These are phyloP conservation scores for Caenorhabditis sp. DNA, from an alignment of 2,888 invertebrate genomes.

Conservation along the genomic window DNA sequence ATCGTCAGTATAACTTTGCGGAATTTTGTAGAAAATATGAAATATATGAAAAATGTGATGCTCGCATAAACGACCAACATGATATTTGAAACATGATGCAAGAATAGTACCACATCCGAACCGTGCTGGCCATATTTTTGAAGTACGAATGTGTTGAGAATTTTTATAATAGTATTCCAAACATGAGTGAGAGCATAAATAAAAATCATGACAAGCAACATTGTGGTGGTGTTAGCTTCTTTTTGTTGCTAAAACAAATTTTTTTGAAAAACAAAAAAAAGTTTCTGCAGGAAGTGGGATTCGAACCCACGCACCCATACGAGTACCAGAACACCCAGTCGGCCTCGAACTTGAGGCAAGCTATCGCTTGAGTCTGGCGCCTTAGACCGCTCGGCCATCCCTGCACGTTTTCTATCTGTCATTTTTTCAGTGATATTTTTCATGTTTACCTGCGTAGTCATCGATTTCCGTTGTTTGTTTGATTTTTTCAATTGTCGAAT, in stretches of 20 bases:
- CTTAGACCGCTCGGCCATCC: slow-evolving; percentile 72
- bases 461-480: slow-evolving; percentile 26
- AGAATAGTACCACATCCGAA: background rate
- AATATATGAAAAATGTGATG: slow-evolving; percentile 34
- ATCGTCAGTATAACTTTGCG: slow-evolving; percentile 23
- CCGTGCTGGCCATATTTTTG: slow-evolving; percentile 26
- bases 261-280: too few relatives aligned
- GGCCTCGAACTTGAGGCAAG: background rate
- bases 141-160: slow-evolving; percentile 21
- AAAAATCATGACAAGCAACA: slow-evolving; percentile 32
- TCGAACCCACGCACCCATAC: background rate
- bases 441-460: slow-evolving; percentile 16
- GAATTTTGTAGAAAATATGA: slow-evolving; percentile 33
- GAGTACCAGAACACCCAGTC: background rate
- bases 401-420: slow-evolving; percentile 69
- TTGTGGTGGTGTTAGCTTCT: slow-evolving; percentile 31
- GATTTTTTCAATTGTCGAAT: slow-evolving; percentile 27
- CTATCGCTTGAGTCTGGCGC: slow-evolving; percentile 72
- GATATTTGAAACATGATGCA: slow-evolving; percentile 32
- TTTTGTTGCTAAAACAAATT: slow-evolving; percentile 14
- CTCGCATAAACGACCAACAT: slow-evolving; percentile 25
- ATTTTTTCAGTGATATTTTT: background rate
- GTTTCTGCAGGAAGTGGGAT: background rate
- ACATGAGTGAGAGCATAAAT: slow-evolving; percentile 26
- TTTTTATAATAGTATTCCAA: slow-evolving; percentile 32